Percentiles rank a stretch among this genome's conserved stretches.
Evolutionary conservation across 2,797 vertebrate genomes (phyloP).

Genomic region (Manis javanica): DNA sequence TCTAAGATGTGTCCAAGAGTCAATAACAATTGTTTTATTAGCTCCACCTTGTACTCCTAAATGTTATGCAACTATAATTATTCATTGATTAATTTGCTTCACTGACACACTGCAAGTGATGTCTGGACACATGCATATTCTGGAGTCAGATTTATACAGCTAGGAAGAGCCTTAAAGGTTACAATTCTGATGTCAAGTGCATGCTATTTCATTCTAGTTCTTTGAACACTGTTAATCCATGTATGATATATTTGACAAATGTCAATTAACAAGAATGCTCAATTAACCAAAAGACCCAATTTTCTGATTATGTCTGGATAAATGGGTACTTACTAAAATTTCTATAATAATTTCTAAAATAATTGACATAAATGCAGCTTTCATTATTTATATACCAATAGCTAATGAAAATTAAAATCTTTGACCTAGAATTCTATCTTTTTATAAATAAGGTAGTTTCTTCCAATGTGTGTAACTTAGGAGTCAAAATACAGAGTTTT

Average conservation of each 20-base stretch:
- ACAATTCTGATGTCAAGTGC: conserved; percentile 50
- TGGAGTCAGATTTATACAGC: neutral
- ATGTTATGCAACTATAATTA: conserved; percentile 38
- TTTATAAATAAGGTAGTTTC: neutral
- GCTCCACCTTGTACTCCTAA: conserved; percentile 42
- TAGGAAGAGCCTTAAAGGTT: conserved; percentile 24
- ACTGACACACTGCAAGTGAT: conserved; percentile 21
- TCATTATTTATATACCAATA: neutral
- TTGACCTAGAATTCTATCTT: conserved; percentile 24
- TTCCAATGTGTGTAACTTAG: neutral
- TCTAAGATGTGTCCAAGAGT: neutral
- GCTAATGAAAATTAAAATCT: conserved; percentile 25
- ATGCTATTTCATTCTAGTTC: conserved; percentile 60
- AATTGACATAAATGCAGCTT: conserved; percentile 27
- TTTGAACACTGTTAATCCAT: conserved; percentile 71
- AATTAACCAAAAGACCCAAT: conserved; percentile 73
- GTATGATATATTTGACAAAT: conserved; percentile 76
- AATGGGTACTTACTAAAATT: conserved; percentile 61
- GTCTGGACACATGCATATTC: neutral
- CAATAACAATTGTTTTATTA: conserved; percentile 62
- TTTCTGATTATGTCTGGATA: conserved; percentile 74
- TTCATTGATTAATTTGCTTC: conserved; percentile 65
- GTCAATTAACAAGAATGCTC: conserved; percentile 74
- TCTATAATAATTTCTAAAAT: conserved; percentile 47
- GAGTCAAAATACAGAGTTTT: neutral